Percentiles rank a stretch among this genome's conserved stretches.
Conservation (phyloP, 1,140 invertebrate species). For the Mizuhopecten yessoensis region DNA sequence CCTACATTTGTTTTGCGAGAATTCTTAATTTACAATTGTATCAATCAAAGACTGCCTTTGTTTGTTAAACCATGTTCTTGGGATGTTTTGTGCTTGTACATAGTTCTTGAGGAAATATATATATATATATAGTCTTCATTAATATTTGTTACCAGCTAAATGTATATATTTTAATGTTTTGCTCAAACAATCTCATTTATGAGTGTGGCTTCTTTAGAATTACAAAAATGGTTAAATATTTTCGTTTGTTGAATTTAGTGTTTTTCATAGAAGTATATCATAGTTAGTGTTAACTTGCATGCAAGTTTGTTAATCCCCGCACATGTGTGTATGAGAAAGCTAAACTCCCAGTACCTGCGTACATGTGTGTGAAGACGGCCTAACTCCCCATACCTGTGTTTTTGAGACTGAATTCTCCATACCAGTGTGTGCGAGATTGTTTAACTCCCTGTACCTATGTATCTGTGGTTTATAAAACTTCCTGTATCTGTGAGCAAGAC, state of each 20-base stretch:
- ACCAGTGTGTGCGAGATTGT: too few relatives aligned
- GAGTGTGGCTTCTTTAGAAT: slow-evolving; percentile 1
- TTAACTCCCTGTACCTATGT: too few relatives aligned
- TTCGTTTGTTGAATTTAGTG: not conserved
- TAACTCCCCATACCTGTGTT: too few relatives aligned
- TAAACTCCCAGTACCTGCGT: not conserved
- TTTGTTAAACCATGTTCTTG: not conserved
- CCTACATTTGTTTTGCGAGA: slow-evolving; percentile 22
- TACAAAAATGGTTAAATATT: slow-evolving; percentile 31
- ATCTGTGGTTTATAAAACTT: too few relatives aligned
- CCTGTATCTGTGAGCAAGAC: too few relatives aligned
- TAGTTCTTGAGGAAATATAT: slow-evolving; percentile 20
- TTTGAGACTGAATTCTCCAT: too few relatives aligned
- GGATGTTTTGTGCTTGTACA: not conserved
- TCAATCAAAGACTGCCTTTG: slow-evolving; percentile 7
- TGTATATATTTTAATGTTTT: slow-evolving; percentile 7
- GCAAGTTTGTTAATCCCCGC: too few relatives aligned
- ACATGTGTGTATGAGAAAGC: too few relatives aligned
- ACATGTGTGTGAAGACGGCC: too few relatives aligned
- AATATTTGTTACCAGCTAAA: not conserved
- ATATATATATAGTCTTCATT: not conserved
- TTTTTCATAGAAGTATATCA: slow-evolving; percentile 4
- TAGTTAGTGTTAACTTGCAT: not conserved
- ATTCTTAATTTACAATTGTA: not conserved
- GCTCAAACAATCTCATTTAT: not conserved